Evolutionary conservation across 2,113 vertebrate genomes (phyloP), one percentile per base, ranked within the genome.

Genomic region (Eira barbara): DNA sequence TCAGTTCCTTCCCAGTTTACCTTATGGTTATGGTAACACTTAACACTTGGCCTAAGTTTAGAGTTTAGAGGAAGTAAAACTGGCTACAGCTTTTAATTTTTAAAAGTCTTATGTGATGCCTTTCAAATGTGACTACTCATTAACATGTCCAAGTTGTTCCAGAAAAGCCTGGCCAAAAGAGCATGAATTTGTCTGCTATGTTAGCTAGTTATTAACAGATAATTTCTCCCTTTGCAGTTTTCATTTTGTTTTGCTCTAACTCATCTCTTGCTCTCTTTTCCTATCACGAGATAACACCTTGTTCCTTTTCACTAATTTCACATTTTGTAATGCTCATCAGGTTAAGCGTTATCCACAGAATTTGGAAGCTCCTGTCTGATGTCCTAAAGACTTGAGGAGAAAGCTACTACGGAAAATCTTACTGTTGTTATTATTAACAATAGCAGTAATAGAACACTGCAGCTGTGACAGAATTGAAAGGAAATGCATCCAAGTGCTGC

Each of bases 61-160:
- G 45, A 96, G 7, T 7, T 82, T 90, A 21, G 52, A 82, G 59
- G 49, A 97, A 95, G 88, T 95, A 69, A 83, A 85, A 45, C 73
- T 76, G 86, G 15, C 94, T 87, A 49, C 0, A 59, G 49, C 25
- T 59, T 91, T 79, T 94, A 57, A 87, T 89, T 97, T 92, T 83
- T 73, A 89, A 76, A 69, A 13, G 34, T 93, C 36, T 83, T 76
- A 59, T 39, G 10, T 71, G 55, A 85, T 87, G 7, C 14, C 6
- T 65, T 94, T 94, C 79, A 65, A 57, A 83, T 89, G 78, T 63
- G 74, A 87, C 55, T 91, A 73, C 27, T 39, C 42, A 3, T 11
- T 42, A 90, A 90, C 14, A 34, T 39, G 34, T 59, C 25, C 82
- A 65, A 31, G 6, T 87, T 93, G 88, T 86, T 74, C 25, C 11